Evolutionary conservation across 2,113 vertebrate species (phyloP), one percentile per base, ranked within the genome.

Genomic region (Nycticryphes semicollaris): DNA sequence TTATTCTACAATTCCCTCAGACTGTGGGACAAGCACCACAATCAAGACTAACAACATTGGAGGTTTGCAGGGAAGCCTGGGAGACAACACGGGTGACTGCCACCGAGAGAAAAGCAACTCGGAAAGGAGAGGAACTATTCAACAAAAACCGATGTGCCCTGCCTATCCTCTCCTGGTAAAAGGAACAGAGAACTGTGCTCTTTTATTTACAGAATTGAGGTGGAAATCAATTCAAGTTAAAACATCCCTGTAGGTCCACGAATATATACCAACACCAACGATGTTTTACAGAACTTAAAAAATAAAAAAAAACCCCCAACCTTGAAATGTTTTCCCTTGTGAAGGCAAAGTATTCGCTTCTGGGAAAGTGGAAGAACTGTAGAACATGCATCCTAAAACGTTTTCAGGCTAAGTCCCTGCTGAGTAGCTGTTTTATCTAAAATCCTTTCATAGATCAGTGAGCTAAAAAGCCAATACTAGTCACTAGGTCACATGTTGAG

Each of bases 391-490:
- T 85, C 14, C 62, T 60, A 79, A 90, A 88, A 60, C 57, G 43
- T 80, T 91, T 95, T 64, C 77, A 85, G 69, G 54, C 31, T 5
- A 60, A 56, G 28, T 84, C 79, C 81, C 81, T 67, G 66, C 35
- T 77, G 87, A 83, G 53, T 45, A 87, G 43, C 48, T 72, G 47
- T 91, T 69, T 79, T 79, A 96, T 94, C 81, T 76, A 76, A 94
- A 96, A 93, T 66, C 43, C 82, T 78, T 91, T 95, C 74, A 80
- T 24, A 96, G 79, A 86, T 90, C 77, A 89, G 45, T 68, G 59
- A 93, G 86, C 74, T 83, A 87, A 91, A 95, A 96, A 73, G 76
- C 45, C 45, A 95, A 81, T 79, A 37, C 35, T 45, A 72, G 84
- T 62, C 89, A 86, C 23, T 37, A 90, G 80, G 87, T 93, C 79